These are phyloP conservation scores for Rhodinocichla rosea DNA, from an alignment of 2,113 vertebrate genomes.

Conservation along the genomic window DNA sequence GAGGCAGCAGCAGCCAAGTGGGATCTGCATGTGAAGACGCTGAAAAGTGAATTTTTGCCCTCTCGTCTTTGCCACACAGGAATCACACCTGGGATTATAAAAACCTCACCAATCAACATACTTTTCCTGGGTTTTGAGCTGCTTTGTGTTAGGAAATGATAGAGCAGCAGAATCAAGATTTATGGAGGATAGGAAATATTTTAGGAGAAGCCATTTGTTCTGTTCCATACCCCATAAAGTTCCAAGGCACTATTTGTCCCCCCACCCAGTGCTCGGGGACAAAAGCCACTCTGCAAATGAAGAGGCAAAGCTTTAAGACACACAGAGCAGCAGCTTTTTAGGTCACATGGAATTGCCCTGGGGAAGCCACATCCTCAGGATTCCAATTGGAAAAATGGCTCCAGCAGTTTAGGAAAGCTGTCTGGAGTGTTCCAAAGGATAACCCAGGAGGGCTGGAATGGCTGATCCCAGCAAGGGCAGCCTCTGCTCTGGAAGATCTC, in stretches of 20 bases:
- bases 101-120: not conserved
- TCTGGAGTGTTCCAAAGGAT: not conserved
- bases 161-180: not conserved
- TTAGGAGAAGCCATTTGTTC: not conserved
- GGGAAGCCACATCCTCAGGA: not conserved
- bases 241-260: not conserved
- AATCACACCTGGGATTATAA: not conserved
- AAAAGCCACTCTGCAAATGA: not conserved
- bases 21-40: not conserved
- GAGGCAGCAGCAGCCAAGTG: accelerated
- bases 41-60: not conserved
- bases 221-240: not conserved
- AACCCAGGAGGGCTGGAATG: not conserved
- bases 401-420: accelerated
- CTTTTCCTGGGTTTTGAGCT: not conserved
- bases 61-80: not conserved
- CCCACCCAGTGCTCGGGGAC: not conserved
- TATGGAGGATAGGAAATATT: not conserved
- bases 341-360: not conserved
- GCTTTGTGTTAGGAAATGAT: not conserved
- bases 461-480: accelerated
- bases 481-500: not conserved
- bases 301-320: not conserved
- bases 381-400: accelerated
- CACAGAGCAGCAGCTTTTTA: not conserved